Percentiles rank a stretch among this genome's conserved stretches.
Conservation (phyloP, 2,888 invertebrate genomes). For the Lymantria monacha region DNA sequence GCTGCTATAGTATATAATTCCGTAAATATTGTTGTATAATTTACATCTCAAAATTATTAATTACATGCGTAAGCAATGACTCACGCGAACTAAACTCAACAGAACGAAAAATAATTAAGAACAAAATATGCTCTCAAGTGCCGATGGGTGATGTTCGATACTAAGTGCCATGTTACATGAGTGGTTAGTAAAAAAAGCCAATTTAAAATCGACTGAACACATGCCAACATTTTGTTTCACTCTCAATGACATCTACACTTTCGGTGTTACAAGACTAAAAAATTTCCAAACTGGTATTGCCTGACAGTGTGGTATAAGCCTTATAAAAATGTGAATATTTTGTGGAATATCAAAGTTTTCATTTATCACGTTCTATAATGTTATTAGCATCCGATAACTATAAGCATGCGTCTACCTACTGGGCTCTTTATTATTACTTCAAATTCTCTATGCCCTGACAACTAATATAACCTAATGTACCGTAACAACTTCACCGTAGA, state of each 20-base stretch:
- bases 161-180: conserved; percentile 49
- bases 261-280: conserved; percentile 3
- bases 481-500: too few relatives aligned
- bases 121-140: conserved; percentile 44
- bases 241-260: conserved; percentile 2
- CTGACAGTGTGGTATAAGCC: too few relatives aligned
- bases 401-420: too few relatives aligned
- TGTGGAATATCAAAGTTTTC: too few relatives aligned
- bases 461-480: too few relatives aligned
- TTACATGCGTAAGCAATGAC: conserved; percentile 39
- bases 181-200: conserved; percentile 41
- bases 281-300: background rate
- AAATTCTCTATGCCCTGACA: too few relatives aligned
- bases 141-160: conserved; percentile 44
- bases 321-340: too few relatives aligned
- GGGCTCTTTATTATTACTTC: too few relatives aligned
- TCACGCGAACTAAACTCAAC: conserved; percentile 35
- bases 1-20: too few relatives aligned
- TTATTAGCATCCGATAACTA: too few relatives aligned
- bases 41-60: conserved; percentile 34
- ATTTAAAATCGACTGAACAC: conserved; percentile 18
- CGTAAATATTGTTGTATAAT: conserved; percentile 11
- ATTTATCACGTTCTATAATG: too few relatives aligned
- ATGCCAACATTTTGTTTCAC: conserved; percentile 22
- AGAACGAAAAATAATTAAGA: conserved; percentile 37